Evolutionary conservation across 2,113 vertebrate species (phyloP), one percentile per base, ranked within the genome.

Genomic region (Carlito syrichta): DNA sequence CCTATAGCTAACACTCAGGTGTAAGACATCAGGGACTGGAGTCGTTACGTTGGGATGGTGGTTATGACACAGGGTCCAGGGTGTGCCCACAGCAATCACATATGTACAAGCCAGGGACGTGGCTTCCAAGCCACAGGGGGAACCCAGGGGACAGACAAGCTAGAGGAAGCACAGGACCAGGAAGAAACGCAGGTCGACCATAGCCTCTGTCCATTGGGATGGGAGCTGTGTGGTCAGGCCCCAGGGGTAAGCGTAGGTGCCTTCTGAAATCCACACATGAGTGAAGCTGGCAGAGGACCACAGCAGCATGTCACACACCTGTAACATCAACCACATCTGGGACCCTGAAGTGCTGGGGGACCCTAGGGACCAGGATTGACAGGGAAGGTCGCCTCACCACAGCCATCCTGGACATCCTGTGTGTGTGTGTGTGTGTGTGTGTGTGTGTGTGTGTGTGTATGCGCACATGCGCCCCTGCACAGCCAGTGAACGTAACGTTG

Each of bases 91-190:
- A 98, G 99, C 99, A 99, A 99, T 98, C 98, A 98, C 98, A 69
- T 99, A 99, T 99, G 99, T 99, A 99, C 99, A 99, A 99, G 99
- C 98, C 98, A 98, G 98, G 99, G 98, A 97, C 97, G 96, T 86
- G 94, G 97, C 97, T 97, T 96, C 97, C 90, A 58, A 94, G 91
- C 86, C 85, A 73, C 96, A 77, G 97, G 98, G 96, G 90, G 91
- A 94, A n/a, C n/a, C 45, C 76, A 73, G 81, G 95, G 96, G 23
- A 94, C n/a, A 27, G 94, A 93, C 92, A 38, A 82, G 90, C 95
- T 43, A 27, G 97, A 97, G 98, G 98, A 98, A 98, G 98, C 98
- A 98, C 98, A 98, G 96, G 98, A 96, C 98, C 96, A 85, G n/a
- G 93, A 60, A 96, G 97, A 97, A 50, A 66, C n/a, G 35, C 32